Evolutionary conservation across 1,140 invertebrate genomes (phyloP).

Genomic region (Muscidifurax raptorellus): DNA sequence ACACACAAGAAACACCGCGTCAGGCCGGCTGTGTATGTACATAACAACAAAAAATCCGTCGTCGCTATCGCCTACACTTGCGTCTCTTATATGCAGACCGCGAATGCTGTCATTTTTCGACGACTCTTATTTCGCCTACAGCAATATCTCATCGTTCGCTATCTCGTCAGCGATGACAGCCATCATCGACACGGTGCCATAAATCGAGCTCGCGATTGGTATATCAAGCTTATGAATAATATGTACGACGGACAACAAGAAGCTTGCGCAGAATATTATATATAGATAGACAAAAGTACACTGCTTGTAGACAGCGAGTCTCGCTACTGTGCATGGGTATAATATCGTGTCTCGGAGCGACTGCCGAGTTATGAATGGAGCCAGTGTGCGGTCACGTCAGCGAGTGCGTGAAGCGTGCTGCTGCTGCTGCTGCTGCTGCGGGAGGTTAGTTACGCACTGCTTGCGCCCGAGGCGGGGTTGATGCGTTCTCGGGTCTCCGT

Average conservation of each 20-base stretch:
- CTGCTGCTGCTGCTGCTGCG: conserved; percentile 57
- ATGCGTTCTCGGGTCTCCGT: not conserved
- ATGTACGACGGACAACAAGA: not conserved
- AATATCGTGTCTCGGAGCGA: not conserved
- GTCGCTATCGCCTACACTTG: not conserved
- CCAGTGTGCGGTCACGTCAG: conserved; percentile 69
- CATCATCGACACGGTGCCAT: not conserved
- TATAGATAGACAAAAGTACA: not conserved
- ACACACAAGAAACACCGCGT: not conserved
- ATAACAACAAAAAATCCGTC: not conserved
- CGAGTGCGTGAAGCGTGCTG: conserved; percentile 62
- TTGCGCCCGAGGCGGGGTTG: conserved; percentile 62
- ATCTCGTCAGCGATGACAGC: not conserved
- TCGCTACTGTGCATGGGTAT: not conserved
- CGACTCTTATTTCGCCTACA: not conserved
- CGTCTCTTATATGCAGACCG: no score
- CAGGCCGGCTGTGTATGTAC: not conserved
- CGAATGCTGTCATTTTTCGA: not conserved
- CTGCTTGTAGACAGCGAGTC: not conserved
- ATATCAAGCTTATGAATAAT: not conserved
- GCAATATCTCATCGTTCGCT: not conserved
- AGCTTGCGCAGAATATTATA: not conserved
- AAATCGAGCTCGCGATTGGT: not conserved
- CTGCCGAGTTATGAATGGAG: conserved; percentile 68
- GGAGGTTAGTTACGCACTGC: conserved; percentile 74